Base-by-base conservation (phyloP, 1,140 invertebrate species). In the Ceratosolen fusciceps region DNA sequence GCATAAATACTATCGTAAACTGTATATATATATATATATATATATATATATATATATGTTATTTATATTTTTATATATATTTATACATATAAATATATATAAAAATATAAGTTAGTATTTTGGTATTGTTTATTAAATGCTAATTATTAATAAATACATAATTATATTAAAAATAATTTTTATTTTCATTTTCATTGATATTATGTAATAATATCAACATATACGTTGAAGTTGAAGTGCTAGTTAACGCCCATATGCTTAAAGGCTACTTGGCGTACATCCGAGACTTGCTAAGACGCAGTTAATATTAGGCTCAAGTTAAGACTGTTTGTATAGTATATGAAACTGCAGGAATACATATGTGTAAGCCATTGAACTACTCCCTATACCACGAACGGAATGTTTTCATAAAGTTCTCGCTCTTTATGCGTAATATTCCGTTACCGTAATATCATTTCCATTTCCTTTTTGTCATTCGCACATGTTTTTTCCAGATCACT, bases 281-380 rank as follows among this genome's bases (percentile, higher is more conserved):
- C 10, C 8, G 31, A 26, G 14, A 34, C 29, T 62, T 65, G 31
- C 2, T 31, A 65, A 65, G 19, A 7, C 16, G 19, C 21, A 37
- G 31, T 65, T 65, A 37, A 65, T 65, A 65, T 65, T 65, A 65
- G 60, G 34, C 60, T 5, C 21, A 65, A n/a, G 31, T 65, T 37
- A 19, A 37, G 31, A 3, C 21, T 65, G 60, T 65, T 65, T 65
- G 21, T 37, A n/a, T 65, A 65, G 19, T 37, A 37, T 8, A 9
- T 65, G 19, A 65, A 21, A 65, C 31, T 37, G 60, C 1, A 31
- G 2, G 31, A n/a, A 19, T 1, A 14, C 24, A 12, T 0, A 26
- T 34, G 16, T 21, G 60, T 9, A 26, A 19, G 31, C 2, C 29
- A 56, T 19, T 62, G 29, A 31, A 62, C 31, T n/a, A 24, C 12